These are phyloP conservation scores for Horisme vitalbata DNA, from an alignment of 2,888 invertebrate species.

Conservation along the genomic window DNA sequence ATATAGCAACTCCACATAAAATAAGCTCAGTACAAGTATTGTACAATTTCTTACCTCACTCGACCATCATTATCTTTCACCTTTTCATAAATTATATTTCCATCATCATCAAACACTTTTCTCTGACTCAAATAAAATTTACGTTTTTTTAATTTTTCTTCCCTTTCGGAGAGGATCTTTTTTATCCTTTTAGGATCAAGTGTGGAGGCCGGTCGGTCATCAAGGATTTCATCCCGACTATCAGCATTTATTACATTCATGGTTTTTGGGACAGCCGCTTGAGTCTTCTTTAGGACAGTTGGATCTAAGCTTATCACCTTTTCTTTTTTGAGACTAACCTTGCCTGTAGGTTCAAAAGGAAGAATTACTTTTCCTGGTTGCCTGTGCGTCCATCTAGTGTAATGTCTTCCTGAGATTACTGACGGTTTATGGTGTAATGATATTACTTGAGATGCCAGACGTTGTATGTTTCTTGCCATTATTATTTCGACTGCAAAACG, in stretches of 20 bases:
- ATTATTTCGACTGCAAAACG: no score
- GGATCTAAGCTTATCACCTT: conserved; percentile 63
- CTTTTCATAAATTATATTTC: conserved; percentile 84
- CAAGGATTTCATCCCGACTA: conserved; percentile 10
- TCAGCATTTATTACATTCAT: conserved; percentile 27
- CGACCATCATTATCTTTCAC: conserved; percentile 84
- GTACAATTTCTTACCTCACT: conserved; percentile 74
- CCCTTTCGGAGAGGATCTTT: conserved; percentile 55
- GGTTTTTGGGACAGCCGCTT: conserved; percentile 4
- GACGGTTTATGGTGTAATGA: conserved; percentile 32
- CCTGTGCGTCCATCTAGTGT: conserved; percentile 79
- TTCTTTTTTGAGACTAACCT: conserved; percentile 61
- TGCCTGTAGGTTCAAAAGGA: conserved; percentile 62
- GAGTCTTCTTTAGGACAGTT: conserved; percentile 39
- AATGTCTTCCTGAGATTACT: conserved; percentile 50
- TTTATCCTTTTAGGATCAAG: conserved; percentile 33
- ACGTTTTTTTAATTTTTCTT: conserved; percentile 54
- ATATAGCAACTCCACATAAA: no score
- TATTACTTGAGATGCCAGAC: conserved; percentile 38
- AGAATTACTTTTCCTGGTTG: conserved; percentile 76
- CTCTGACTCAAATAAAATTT: conserved; percentile 61
- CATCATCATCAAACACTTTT: conserved; percentile 78
- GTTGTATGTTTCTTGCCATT: conserved; percentile 46
- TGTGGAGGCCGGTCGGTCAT: conserved; percentile 10
- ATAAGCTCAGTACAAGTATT: no score